Percentiles rank a stretch among this genome's conserved stretches.
These are phyloP conservation scores for Hipposideros armiger DNA, from an alignment of 2,113 vertebrate genomes.

Conservation along the genomic window DNA sequence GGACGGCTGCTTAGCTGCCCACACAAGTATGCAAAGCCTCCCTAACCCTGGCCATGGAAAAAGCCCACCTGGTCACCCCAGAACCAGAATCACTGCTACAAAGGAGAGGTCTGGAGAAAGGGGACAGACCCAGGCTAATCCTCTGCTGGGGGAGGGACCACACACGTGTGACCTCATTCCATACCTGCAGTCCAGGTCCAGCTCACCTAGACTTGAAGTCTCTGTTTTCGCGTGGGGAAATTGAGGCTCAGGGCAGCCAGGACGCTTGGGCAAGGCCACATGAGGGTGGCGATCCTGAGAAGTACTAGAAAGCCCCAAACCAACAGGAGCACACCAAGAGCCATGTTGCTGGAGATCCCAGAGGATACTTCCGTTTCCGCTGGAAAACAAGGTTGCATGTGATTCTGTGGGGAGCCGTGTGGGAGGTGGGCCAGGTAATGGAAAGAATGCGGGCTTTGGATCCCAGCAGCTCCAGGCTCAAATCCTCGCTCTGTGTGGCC, in stretches of 20 bases:
- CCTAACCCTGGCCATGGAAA: conserved; percentile 58
- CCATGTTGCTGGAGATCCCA: rapidly evolving
- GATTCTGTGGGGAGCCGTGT: not conserved
- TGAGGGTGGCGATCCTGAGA: not conserved
- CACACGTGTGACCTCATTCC: not conserved
- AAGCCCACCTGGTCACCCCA: not conserved
- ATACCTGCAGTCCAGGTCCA: rapidly evolving
- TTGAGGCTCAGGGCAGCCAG: not conserved
- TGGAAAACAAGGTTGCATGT: not conserved
- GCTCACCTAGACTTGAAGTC: not conserved
- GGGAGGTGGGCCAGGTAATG: not conserved
- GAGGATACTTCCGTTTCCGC: not conserved
- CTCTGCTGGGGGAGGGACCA: not conserved
- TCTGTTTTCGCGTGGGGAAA: not conserved
- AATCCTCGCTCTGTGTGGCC: not conserved
- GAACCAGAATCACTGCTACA: not conserved
- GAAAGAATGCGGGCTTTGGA: not conserved
- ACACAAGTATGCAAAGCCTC: conserved; percentile 85
- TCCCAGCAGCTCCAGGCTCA: not conserved
- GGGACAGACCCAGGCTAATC: not conserved
- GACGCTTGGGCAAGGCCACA: not conserved
- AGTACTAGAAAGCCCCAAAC: not conserved
- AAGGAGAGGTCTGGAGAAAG: not conserved
- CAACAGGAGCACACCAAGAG: not conserved
- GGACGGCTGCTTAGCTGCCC: conserved; percentile 81